Conservation (phyloP, 2,797 vertebrate genomes). For the Spondyliosoma cantharus region DNA sequence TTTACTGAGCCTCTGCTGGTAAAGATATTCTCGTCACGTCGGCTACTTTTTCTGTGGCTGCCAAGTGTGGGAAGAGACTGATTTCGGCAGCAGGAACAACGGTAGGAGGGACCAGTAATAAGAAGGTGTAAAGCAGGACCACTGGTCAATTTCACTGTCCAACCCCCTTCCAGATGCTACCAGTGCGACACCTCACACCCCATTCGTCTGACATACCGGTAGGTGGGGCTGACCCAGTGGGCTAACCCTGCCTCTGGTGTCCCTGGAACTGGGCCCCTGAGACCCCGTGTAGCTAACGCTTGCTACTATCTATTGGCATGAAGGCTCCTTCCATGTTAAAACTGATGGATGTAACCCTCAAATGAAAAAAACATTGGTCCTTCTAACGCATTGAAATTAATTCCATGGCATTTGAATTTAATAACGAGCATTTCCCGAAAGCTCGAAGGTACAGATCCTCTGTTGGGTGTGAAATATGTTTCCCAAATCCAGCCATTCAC, state of each 20-base stretch:
- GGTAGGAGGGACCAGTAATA: conserved; percentile 64
- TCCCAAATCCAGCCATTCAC: conserved; percentile 68
- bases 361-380: conserved; percentile 69
- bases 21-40: conserved; percentile 3
- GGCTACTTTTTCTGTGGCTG: conserved; percentile 34
- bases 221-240: conserved; percentile 83
- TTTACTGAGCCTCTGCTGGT: conserved; percentile 12
- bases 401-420: conserved; percentile 76
- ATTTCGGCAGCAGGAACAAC: conserved; percentile 36
- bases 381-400: conserved; percentile 72
- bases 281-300: conserved; percentile 83
- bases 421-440: conserved; percentile 71
- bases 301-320: conserved; percentile 60
- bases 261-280: conserved; percentile 83
- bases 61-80: conserved; percentile 42
- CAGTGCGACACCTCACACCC: conserved; percentile 72
- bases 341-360: conserved; percentile 61
- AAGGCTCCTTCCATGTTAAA: conserved; percentile 69
- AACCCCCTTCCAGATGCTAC: conserved; percentile 69
- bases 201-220: conserved; percentile 75
- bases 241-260: conserved; percentile 75
- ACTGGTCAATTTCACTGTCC: conserved; percentile 70
- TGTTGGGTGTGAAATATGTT: conserved; percentile 59
- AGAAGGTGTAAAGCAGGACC: conserved; percentile 48
- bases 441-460: conserved; percentile 70